Conservation (phyloP, 1,140 invertebrate species). For the Drosophila setifemur region DNA sequence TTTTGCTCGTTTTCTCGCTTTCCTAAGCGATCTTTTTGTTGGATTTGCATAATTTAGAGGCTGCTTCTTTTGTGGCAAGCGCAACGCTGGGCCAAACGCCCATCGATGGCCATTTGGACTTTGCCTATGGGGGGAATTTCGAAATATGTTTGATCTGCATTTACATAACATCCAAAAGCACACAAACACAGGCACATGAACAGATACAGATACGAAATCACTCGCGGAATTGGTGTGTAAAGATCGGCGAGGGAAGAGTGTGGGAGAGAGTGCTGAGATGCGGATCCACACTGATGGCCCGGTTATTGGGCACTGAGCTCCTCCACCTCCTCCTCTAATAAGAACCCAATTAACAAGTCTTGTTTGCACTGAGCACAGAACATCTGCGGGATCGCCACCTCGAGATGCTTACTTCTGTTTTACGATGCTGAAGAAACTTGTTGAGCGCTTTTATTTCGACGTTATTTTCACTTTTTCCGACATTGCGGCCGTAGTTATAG, state of each 20-base stretch:
- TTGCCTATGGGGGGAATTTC: constrained; percentile 37
- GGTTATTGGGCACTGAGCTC: constrained; percentile 8
- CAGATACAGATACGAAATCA: background rate
- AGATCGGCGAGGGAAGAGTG: background rate
- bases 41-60: constrained; percentile 65
- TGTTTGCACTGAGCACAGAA: constrained; percentile 46
- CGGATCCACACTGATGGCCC: constrained; percentile 10
- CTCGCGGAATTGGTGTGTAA: constrained; percentile 6
- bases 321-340: background rate
- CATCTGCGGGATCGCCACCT: constrained; percentile 9
- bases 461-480: constrained; percentile 41
- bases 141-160: constrained; percentile 54
- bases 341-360: constrained; percentile 64
- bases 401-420: constrained; percentile 18
- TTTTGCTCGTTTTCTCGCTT: constrained; percentile 62
- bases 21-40: constrained; percentile 61
- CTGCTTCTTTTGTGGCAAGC: constrained; percentile 57
- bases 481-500: constrained; percentile 40
- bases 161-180: constrained; percentile 42
- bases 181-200: too few species aligned
- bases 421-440: background rate
- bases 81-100: constrained; percentile 29
- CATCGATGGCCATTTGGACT: constrained; percentile 19
- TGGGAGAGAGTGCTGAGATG: background rate
- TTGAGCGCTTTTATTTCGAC: constrained; percentile 1